These are phyloP conservation scores for Pao palembangensis DNA, from an alignment of 2,113 vertebrate species.

Conservation along the genomic window DNA sequence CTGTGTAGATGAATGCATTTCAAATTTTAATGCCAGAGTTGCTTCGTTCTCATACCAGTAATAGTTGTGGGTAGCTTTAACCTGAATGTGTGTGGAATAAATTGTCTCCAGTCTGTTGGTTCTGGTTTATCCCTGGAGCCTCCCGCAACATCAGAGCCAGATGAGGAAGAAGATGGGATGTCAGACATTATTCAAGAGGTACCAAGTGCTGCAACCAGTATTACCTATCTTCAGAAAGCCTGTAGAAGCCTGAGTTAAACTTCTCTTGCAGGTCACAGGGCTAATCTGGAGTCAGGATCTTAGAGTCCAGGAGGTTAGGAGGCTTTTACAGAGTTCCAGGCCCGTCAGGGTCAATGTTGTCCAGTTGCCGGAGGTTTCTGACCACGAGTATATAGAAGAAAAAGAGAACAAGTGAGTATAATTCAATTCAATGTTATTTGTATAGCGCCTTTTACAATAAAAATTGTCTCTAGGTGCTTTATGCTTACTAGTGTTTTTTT, in stretches of 20 bases:
- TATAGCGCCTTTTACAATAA: too few species aligned
- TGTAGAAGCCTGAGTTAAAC: too few species aligned
- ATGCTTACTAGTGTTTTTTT: not conserved
- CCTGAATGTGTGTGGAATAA: not conserved
- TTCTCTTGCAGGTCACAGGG: slow-evolving; percentile 77
- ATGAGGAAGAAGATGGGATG: slow-evolving; percentile 98
- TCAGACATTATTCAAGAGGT: slow-evolving; percentile 89
- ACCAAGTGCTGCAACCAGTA: not conserved
- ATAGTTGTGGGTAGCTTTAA: not conserved
- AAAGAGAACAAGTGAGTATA: slow-evolving; percentile 90
- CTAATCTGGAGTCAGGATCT: slow-evolving; percentile 96
- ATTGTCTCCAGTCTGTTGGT: slow-evolving; percentile 75
- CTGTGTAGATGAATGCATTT: too few species aligned
- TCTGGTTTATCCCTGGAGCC: slow-evolving; percentile 83
- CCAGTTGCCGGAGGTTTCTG: slow-evolving; percentile 92
- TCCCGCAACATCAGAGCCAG: slow-evolving; percentile 81
- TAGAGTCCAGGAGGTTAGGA: slow-evolving; percentile 90
- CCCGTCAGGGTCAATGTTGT: slow-evolving; percentile 91
- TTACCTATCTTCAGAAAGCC: not conserved
- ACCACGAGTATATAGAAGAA: slow-evolving; percentile 97
- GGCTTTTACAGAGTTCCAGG: slow-evolving; percentile 92
- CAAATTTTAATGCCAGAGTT: not conserved
- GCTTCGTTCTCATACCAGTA: not conserved
- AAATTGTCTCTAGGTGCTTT: too few species aligned
- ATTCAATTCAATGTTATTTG: too few species aligned